phyloP scores from a whole-genome alignment of 1,140 invertebrate species.

The Dendroctonus valens region DNA sequence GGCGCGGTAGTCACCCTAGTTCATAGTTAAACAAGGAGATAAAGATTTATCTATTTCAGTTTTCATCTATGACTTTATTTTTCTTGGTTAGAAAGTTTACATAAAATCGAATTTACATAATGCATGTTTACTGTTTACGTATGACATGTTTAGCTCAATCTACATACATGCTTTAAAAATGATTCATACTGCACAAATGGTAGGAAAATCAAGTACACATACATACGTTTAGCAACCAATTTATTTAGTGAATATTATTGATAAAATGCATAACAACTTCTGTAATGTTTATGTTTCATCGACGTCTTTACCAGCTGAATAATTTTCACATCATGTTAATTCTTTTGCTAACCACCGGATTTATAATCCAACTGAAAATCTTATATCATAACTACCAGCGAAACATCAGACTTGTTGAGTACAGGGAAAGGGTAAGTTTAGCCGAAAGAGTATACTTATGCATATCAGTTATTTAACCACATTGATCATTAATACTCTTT shows the following conservation, averaged over 20 bases:
- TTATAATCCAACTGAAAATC: constrained; percentile 42
- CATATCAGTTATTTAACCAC: constrained; percentile 1
- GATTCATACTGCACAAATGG: too few species aligned
- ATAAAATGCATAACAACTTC: constrained; percentile 29
- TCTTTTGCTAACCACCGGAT: constrained; percentile 38
- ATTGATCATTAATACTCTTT: neutral
- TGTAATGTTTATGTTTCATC: constrained; percentile 32
- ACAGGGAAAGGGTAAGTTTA: constrained; percentile 53
- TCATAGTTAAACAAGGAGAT: too few species aligned
- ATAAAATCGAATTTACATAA: too few species aligned
- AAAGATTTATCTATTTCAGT: too few species aligned
- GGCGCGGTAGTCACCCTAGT: too few species aligned
- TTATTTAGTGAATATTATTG: neutral
- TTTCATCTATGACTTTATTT: too few species aligned
- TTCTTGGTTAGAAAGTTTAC: too few species aligned
- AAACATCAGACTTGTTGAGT: constrained; percentile 38
- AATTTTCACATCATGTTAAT: constrained; percentile 40
- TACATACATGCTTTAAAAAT: too few species aligned
- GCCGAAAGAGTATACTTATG: neutral
- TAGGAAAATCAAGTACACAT: too few species aligned
- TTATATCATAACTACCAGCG: constrained; percentile 43
- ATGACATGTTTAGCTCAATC: too few species aligned
- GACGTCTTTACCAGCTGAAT: constrained; percentile 38
- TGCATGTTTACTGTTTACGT: too few species aligned
- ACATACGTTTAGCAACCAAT: neutral